Base-by-base conservation (phyloP, 2,797 vertebrate genomes). In the Acipenser ruthenus region DNA sequence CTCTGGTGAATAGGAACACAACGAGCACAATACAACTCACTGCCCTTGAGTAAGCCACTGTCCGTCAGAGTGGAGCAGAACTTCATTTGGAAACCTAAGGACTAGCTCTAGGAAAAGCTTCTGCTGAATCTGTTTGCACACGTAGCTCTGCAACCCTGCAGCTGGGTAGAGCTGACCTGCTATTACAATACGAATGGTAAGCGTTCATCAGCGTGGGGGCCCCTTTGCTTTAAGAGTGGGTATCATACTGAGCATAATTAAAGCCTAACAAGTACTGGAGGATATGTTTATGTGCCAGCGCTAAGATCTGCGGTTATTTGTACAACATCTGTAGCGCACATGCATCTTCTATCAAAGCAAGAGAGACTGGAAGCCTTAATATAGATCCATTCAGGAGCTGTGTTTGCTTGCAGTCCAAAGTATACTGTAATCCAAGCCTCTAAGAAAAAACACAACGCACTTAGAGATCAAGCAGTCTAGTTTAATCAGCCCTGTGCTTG, bases 301-400 rank as follows among this genome's bases (percentile, higher is more conserved):
- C 66, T 73, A 72, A 69, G 73, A 77, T 72, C 70, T 71, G 67
- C 69, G 69, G 66, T 62, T 64, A 66, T 50, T 67, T 65, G 49
- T 60, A 13, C 69, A 62, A 80, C 81, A 77, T 84, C 78, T 78
- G 78, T 68, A 71, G 69, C 77, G 78, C 86, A 88, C 79, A 81
- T 85, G 84, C 75, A 75, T 85, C 77, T 79, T 77, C 10, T 70
- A 76, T 85, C 81, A 83, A 79, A 82, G 67, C 78, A 73, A 68
- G 72, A 70, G 76, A 65, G 69, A 79, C 74, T 75, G 78, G 83
- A 83, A 82, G 78, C 77, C 78, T 81, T 78, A 82, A 68, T 80
- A 78, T 73, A 72, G 71, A 80, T 76, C 70, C 63, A 75, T 78
- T 83, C 79, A 75, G 73, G 7, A 73, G 77, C 52, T 67, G 68